Evolutionary conservation across 2,888 invertebrate species (phyloP), one percentile per base, ranked within the genome.

Genomic region (Atrina japonica): DNA sequence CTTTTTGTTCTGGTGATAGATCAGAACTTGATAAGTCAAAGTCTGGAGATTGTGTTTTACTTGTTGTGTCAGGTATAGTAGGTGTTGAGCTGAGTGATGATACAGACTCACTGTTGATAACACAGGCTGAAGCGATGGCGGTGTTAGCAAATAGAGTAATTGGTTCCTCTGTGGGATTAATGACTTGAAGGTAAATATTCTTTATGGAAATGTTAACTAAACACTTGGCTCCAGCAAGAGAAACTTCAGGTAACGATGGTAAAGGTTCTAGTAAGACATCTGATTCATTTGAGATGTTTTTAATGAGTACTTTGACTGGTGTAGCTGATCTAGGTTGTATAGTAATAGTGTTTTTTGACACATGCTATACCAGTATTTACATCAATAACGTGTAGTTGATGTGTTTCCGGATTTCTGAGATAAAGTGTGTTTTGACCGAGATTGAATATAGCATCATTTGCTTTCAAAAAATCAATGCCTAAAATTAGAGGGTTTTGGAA

Each of bases 11-110:
- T 21, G 25, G 18, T 6, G 66, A 40, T 30, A 66, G 25, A 23
- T 66, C 56, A 18, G 66, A 43, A 23, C 25, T 16, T 27, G 47
- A 29, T n/a, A 66, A 21, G 29, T 66, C 66, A 66, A 66, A 58
- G 49, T n/a, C n/a, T n/a, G n/a, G n/a, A n/a, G n/a, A n/a, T n/a
- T n/a, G n/a, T n/a, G n/a, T n/a, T n/a, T n/a, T n/a, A n/a, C n/a
- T n/a, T n/a, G n/a, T n/a, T n/a, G n/a, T n/a, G n/a, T n/a, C n/a
- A n/a, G n/a, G n/a, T n/a, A n/a, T n/a, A n/a, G 45, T 43, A 3
- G 55, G 55, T 11, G 55, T 14, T n/a, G n/a, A n/a, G 29, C 29
- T 30, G 16, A 55, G 29, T 16, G 55, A 55, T 23, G 30, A 11
- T 14, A 55, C n/a, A 14, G 9, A n/a, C 16, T 55, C 3, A n/a